Evolutionary conservation across 1,140 invertebrate genomes (phyloP).

Genomic region (Arctopsyche grandis): DNA sequence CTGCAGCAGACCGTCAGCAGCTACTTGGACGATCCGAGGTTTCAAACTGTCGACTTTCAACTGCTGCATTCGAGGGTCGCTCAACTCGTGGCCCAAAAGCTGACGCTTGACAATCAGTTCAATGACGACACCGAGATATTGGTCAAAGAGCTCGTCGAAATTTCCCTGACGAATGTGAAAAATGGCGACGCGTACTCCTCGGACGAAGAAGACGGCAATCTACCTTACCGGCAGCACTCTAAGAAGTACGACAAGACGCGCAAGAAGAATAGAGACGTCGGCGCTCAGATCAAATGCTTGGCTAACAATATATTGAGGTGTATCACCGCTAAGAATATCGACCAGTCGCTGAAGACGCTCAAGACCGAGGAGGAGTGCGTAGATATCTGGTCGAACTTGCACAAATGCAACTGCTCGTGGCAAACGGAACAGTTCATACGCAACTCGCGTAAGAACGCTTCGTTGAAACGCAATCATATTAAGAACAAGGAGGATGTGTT

Average conservation of each 20-base stretch:
- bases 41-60: conserved; percentile 70
- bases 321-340: conserved; percentile 56
- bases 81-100: conserved; percentile 67
- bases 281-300: conserved; percentile 61
- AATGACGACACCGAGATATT: conserved; percentile 56
- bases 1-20: conserved; percentile 73
- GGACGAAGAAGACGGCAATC: conserved; percentile 57
- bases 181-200: conserved; percentile 58
- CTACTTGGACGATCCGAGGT: conserved; percentile 73
- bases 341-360: conserved; percentile 57
- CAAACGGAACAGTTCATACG: conserved; percentile 61
- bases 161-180: conserved; percentile 31
- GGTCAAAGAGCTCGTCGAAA: conserved; percentile 37
- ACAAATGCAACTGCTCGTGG: conserved; percentile 63
- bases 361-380: conserved; percentile 67
- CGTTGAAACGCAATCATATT: conserved; percentile 62
- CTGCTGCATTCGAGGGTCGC: conserved; percentile 71
- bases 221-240: conserved; percentile 29
- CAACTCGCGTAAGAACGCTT: conserved; percentile 63
- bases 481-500: conserved; percentile 49
- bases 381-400: conserved; percentile 64
- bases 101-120: conserved; percentile 59
- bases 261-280: conserved; percentile 57
- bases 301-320: conserved; percentile 63
- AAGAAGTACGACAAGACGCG: conserved; percentile 42